Evolutionary conservation across 2,888 invertebrate species (phyloP).

Genomic region (Callinectes sapidus): DNA sequence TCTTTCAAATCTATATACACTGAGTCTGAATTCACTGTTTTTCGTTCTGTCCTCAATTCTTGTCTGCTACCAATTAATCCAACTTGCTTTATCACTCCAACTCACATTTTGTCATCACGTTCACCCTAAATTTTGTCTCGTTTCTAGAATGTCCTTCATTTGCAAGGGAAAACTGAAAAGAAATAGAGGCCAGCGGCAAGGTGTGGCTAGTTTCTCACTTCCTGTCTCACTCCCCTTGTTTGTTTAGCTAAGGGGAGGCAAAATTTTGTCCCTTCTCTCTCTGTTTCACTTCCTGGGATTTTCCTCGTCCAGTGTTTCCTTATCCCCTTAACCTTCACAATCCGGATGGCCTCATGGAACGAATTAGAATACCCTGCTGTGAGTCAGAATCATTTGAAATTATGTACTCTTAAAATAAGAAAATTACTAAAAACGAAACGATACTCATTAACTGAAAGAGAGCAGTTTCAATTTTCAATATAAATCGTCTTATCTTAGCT

Average conservation of each 20-base stretch:
- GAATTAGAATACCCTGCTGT: too few relatives aligned
- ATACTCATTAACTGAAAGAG: too few relatives aligned
- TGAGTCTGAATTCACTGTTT: too few relatives aligned
- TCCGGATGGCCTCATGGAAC: too few relatives aligned
- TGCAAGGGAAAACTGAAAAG: neutral
- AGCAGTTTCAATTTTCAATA: too few relatives aligned
- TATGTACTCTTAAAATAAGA: too few relatives aligned
- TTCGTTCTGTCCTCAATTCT: neutral
- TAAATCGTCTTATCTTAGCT: too few relatives aligned
- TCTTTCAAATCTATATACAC: too few relatives aligned
- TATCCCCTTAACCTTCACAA: neutral
- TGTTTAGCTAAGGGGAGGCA: neutral
- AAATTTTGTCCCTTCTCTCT: neutral
- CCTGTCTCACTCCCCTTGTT: neutral
- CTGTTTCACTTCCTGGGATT: neutral
- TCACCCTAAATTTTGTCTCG: neutral
- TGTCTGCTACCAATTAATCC: neutral
- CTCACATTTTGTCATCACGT: neutral
- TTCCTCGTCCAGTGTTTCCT: neutral
- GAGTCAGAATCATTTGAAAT: too few relatives aligned
- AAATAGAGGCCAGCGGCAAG: neutral
- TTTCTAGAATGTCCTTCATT: neutral
- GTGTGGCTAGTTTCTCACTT: constrained; percentile 18
- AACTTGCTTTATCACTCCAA: neutral
- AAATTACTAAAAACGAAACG: too few relatives aligned